These are phyloP conservation scores for Chelon labrosus DNA, from an alignment of 2,797 vertebrate species.

Conservation along the genomic window DNA sequence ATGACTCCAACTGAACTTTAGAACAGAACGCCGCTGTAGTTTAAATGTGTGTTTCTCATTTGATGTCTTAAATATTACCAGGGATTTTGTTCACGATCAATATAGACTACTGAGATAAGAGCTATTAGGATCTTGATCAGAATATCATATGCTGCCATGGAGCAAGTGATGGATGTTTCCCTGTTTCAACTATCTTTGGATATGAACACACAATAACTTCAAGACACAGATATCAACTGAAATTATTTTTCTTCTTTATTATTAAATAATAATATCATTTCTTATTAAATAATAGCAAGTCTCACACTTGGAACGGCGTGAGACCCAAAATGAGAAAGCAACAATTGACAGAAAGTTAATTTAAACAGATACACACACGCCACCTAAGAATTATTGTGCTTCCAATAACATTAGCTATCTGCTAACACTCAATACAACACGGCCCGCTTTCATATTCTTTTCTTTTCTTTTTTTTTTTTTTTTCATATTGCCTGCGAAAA, in stretches of 20 bases:
- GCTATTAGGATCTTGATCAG: background rate
- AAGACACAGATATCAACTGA: conserved; percentile 18
- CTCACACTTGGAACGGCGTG: conserved; percentile 3
- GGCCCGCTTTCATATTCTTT: background rate
- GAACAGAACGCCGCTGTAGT: background rate
- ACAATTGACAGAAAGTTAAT: conserved; percentile 49
- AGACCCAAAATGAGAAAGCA: conserved; percentile 44
- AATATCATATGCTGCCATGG: background rate
- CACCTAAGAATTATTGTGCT: conserved; percentile 34
- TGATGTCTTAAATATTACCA: background rate
- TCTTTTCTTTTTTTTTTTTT: conserved; percentile 14
- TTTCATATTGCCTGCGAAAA: conserved; percentile 19
- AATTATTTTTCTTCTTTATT: conserved; percentile 40
- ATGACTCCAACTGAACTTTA: background rate
- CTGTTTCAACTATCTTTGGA: background rate
- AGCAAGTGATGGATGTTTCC: background rate
- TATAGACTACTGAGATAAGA: background rate
- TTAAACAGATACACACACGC: conserved; percentile 26
- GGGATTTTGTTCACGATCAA: background rate
- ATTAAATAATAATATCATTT: conserved; percentile 57
- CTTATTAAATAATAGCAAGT: conserved; percentile 50
- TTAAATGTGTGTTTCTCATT: background rate
- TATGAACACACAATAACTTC: conserved; percentile 29
- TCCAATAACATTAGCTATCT: conserved; percentile 40
- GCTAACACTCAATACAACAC: conserved; percentile 2